Base-by-base conservation (phyloP, 2,888 invertebrate genomes). In the Cryptophagus acutangulus region DNA sequence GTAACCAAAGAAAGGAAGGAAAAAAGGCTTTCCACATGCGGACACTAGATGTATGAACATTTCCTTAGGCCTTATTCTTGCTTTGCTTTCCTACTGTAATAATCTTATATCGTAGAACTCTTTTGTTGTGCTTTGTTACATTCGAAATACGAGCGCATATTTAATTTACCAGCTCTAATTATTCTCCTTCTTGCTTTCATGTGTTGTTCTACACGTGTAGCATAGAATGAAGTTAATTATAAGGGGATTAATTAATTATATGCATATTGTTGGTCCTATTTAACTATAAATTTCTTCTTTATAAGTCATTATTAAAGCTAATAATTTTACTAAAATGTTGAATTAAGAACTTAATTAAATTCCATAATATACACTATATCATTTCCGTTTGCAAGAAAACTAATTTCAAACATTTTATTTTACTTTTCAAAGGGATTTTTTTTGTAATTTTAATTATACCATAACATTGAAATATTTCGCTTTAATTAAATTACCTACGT, bases 121-220 rank as follows among this genome's bases (percentile, higher is more conserved):
- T 55, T 54, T 52, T 56, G 49, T 53, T 50, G 48, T 43, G 49
- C 54, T 48, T 52, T 55, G 58, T 58, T 57, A 45, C 45, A 49
- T 54, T 53, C 50, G 49, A 54, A 54, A 54, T 52, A 54, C 48
- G 49, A 55, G 48, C 47, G 41, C 46, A 51, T 58, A 53, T 52
- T 55, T 58, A 54, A 55, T 58, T 56, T 49, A 58, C 38, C 38
- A 42, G 38, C 51, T 45, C 54, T 55, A 56, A 58, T 57, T 57
- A 57, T 52, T 50, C 43, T 46, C 46, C 49, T 46, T 45, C 40
- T 40, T 41, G 38, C 40, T 38, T 46, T 38, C 40, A 42, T 40
- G 44, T 48, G 41, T 33, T 41, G 38, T 42, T 40, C 37, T 41
- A 42, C 38, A 40, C 35, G 41, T 44, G 37, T 39, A 45, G 26